These are phyloP conservation scores for Thysanoteuthis rhombus DNA, from an alignment of 2,888 invertebrate genomes.

Conservation along the genomic window DNA sequence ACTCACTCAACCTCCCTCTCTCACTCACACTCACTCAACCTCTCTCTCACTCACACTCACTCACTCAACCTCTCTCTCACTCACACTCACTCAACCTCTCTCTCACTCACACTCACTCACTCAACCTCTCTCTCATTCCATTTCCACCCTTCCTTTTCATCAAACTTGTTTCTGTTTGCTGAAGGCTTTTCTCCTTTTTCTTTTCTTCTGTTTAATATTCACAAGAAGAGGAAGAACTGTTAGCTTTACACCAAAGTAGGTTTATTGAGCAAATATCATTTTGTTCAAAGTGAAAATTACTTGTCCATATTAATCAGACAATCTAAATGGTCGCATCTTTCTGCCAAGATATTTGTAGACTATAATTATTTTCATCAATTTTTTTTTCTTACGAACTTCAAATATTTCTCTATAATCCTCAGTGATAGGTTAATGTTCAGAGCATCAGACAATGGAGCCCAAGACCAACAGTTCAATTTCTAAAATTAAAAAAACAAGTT, in stretches of 20 bases:
- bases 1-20: too few relatives aligned
- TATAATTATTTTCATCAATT: neutral
- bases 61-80: too few relatives aligned
- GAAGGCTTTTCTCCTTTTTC: neutral
- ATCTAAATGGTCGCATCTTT: neutral
- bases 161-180: neutral
- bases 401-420: too few relatives aligned
- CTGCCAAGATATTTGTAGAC: neutral
- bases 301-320: neutral
- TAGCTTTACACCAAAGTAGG: neutral
- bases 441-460: neutral
- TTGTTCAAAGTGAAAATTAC: constrained; percentile 12
- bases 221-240: neutral
- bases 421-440: neutral
- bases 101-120: too few relatives aligned
- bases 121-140: too few relatives aligned
- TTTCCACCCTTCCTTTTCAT: neutral
- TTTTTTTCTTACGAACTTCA: too few relatives aligned
- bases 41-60: too few relatives aligned
- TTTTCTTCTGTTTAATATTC: neutral
- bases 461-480: neutral
- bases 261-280: constrained; percentile 12
- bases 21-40: too few relatives aligned
- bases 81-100: too few relatives aligned
- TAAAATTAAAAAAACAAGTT: neutral